Evolutionary conservation across 2,113 vertebrate species (phyloP), one percentile per base, ranked within the genome.

Genomic region (Jacana jacana): DNA sequence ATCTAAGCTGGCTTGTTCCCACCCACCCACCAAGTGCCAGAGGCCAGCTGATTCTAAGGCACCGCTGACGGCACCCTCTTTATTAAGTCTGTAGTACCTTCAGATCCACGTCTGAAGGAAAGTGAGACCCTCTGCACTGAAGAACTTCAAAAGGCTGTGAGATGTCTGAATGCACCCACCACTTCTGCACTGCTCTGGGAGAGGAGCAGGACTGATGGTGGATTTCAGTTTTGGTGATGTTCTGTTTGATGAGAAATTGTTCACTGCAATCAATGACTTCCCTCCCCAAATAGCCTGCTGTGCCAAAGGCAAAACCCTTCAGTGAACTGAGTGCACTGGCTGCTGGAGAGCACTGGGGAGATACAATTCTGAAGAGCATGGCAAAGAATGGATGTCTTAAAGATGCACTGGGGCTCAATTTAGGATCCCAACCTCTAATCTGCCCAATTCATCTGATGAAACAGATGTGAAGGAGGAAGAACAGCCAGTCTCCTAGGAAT

Each of bases 391-490:
- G 48, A 81, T 69, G 46, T 72, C 70, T 86, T 89, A 75, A 93
- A 83, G 76, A 82, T 84, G 77, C 27, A 0, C 0, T 92, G 66
- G 78, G 91, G 84, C 87, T 96, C 87, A 65, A 24, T 65, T 83
- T 73, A 80, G 73, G 64, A 94, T 80, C 51, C 63, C 77, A 72
- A 35, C 66, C 70, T 81, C 83, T 80, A 60, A 89, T 93, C 91
- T 75, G 64, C 81, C 78, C 31, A 8, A 89, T 93, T 75, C 95
- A 80, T 82, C 83, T 91, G 70, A 91, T 80, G 91, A 63, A 94
- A 84, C 90, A 93, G 88, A 96, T 94, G 94, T 82, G 86, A 70
- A 71, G 51, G 84, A 93, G 78, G 93, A 97, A 97, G 96, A 95
- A 70, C 86, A 96, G 88, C 39, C 78, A 89, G 66, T 71, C 95